phyloP scores from a whole-genome alignment of 2,888 invertebrate species.

The Sarcophaga variegata region DNA sequence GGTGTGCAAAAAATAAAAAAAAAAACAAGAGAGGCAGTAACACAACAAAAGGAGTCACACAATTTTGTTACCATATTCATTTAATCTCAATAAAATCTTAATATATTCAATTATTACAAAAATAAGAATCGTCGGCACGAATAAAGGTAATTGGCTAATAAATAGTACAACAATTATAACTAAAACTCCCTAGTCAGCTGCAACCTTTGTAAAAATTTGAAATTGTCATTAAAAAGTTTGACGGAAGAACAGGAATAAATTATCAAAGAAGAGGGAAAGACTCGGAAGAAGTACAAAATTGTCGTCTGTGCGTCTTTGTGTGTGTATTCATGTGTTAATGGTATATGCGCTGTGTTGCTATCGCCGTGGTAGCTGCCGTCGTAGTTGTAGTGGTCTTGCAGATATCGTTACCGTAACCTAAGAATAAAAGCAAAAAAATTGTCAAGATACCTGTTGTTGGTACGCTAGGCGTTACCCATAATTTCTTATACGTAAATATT shows the following conservation, averaged over 20 bases:
- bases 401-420: conserved; percentile 47
- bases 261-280: background rate
- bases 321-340: conserved; percentile 21
- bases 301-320: conserved; percentile 15
- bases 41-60: background rate
- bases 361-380: conserved; percentile 4
- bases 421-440: conserved; percentile 53
- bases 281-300: background rate
- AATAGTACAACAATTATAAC: too few species aligned
- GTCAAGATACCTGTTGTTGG: conserved; percentile 67
- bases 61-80: background rate
- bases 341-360: conserved; percentile 52
- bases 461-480: conserved; percentile 67
- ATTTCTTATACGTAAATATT: conserved; percentile 30
- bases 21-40: conserved; percentile 1
- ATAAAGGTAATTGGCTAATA: too few species aligned
- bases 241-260: conserved; percentile 12
- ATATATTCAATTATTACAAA: too few species aligned
- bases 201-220: conserved; percentile 4
- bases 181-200: background rate
- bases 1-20: conserved; percentile 12
- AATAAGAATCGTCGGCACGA: too few species aligned
- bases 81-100: background rate
- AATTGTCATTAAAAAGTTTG: conserved; percentile 26
- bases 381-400: conserved; percentile 29